phyloP scores from a whole-genome alignment of 1,140 invertebrate genomes.

The Tetragonula clypearis region DNA sequence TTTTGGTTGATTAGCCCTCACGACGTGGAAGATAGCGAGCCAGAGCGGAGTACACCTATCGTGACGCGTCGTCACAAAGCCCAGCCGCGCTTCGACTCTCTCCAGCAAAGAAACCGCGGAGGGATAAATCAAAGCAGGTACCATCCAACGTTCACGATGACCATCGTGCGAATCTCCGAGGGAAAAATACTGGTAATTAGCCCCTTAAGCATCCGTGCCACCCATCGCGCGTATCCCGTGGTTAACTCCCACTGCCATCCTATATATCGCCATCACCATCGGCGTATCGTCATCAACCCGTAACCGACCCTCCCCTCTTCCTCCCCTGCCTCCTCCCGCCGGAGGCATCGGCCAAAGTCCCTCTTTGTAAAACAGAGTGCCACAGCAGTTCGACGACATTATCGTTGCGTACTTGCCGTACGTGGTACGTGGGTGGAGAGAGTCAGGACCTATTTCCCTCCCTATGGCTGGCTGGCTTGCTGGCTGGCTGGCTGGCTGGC shows the following conservation, averaged over 20 bases:
- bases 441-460: conserved; percentile 53
- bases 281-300: not conserved
- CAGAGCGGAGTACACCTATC: not conserved
- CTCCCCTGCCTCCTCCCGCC: not conserved
- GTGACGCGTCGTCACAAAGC: conserved; percentile 52
- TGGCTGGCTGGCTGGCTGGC: not conserved
- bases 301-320: not conserved
- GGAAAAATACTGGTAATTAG: conserved; percentile 65
- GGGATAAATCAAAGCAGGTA: conserved; percentile 72
- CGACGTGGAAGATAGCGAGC: conserved; percentile 37
- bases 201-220: conserved; percentile 37
- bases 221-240: not conserved
- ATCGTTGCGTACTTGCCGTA: conserved; percentile 52
- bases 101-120: conserved; percentile 3
- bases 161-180: conserved; percentile 65
- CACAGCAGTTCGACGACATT: conserved; percentile 61
- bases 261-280: not conserved
- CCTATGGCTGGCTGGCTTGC: not conserved
- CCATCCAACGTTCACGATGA: conserved; percentile 67
- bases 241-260: not conserved
- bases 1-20: conserved; percentile 73
- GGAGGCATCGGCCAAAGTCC: not conserved
- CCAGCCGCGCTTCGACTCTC: not conserved
- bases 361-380: conserved; percentile 27
- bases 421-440: conserved; percentile 49